These are phyloP conservation scores for Geophilus truncorum DNA, from an alignment of 2,888 invertebrate genomes.

Conservation along the genomic window DNA sequence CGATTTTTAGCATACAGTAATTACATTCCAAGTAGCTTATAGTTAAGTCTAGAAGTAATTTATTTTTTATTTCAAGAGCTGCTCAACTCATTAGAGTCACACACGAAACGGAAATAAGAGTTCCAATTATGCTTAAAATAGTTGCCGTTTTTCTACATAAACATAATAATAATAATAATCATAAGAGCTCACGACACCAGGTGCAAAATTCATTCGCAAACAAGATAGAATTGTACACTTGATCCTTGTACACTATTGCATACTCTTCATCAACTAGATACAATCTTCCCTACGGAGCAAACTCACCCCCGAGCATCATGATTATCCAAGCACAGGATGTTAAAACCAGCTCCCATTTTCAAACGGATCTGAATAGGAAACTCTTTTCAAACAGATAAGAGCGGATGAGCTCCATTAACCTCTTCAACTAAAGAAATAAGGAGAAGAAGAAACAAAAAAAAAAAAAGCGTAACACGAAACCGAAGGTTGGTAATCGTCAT, in stretches of 20 bases:
- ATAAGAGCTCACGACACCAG: background rate
- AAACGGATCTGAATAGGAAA: background rate
- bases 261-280: background rate
- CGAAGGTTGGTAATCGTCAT: background rate
- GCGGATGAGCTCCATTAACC: slow-evolving; percentile 20
- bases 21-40: background rate
- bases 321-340: background rate
- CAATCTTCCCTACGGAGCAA: background rate
- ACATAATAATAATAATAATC: background rate
- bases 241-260: no score
- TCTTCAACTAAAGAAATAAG: background rate
- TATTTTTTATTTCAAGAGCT: background rate
- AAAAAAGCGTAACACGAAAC: background rate
- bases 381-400: background rate
- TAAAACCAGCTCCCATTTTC: background rate
- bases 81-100: background rate
- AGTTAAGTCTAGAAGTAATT: background rate
- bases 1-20: background rate
- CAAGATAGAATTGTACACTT: background rate
- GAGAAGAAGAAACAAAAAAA: background rate
- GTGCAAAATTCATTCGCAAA: background rate
- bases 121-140: slow-evolving; percentile 16
- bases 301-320: background rate
- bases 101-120: slow-evolving; percentile 8
- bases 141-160: background rate